Conservation (phyloP, 2,113 vertebrate species). For the Phyllostomus hastatus region DNA sequence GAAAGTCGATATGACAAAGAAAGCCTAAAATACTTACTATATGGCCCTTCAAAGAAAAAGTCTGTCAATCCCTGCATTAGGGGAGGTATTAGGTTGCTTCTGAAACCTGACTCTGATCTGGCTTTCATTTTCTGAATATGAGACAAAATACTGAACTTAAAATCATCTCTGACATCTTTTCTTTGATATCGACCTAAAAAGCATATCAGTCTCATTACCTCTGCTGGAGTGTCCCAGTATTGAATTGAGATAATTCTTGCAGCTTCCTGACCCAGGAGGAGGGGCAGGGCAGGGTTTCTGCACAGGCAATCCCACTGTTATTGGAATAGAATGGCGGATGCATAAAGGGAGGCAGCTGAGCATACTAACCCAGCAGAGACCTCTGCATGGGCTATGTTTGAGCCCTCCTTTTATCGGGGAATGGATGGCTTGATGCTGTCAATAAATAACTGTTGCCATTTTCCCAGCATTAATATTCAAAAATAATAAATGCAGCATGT, state of each 20-base stretch:
- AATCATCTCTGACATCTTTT: not conserved
- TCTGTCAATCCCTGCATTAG: not conserved
- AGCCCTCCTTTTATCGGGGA: not conserved
- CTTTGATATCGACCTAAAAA: not conserved
- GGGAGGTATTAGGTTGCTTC: not conserved
- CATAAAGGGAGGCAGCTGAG: not conserved
- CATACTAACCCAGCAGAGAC: not conserved
- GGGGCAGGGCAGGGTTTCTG: not conserved
- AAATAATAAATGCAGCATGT: not conserved
- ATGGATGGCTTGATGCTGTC: not conserved
- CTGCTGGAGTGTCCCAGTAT: not conserved
- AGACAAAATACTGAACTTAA: not conserved
- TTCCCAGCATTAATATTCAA: slow-evolving; percentile 12
- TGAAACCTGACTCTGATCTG: not conserved
- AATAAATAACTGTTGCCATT: not conserved
- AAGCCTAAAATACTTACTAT: not conserved
- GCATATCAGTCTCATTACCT: not conserved
- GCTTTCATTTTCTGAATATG: not conserved
- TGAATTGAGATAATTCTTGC: not conserved
- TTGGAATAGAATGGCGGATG: not conserved
- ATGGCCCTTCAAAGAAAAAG: not conserved
- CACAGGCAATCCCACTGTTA: not conserved
- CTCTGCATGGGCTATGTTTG: not conserved
- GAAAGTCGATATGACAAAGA: not conserved
- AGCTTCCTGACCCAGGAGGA: not conserved